A percentile compares a stretch with the other conserved stretches of the same genome.
phyloP scores from a whole-genome alignment of 2,888 invertebrate genomes.

The Spisula solida region DNA sequence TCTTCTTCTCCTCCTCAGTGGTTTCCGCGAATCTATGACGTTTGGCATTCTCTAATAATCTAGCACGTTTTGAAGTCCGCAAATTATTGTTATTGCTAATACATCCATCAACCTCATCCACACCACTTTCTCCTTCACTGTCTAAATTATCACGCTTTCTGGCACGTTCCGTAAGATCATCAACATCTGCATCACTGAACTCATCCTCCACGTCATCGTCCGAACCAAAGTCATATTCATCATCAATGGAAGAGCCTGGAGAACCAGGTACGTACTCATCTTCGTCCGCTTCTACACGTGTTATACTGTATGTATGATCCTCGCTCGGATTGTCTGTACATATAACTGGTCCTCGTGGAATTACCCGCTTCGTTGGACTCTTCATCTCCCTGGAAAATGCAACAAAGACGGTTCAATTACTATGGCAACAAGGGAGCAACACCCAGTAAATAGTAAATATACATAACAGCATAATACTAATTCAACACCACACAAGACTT shows the following conservation, averaged over 20 bases:
- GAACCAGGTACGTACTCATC: constrained; percentile 78
- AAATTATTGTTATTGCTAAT: constrained; percentile 57
- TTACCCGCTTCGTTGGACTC: constrained; percentile 63
- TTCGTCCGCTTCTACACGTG: constrained; percentile 74
- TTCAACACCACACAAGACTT: not conserved
- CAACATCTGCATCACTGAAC: constrained; percentile 66
- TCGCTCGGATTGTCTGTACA: constrained; percentile 96
- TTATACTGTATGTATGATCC: constrained; percentile 95
- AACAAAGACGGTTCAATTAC: not conserved
- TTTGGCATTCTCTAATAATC: constrained; percentile 58
- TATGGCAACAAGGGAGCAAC: not conserved
- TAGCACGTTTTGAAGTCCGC: constrained; percentile 68
- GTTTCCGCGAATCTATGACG: constrained; percentile 71
- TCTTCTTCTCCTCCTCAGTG: constrained; percentile 88
- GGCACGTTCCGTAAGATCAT: constrained; percentile 33
- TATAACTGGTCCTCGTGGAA: constrained; percentile 88
- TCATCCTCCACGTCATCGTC: constrained; percentile 77
- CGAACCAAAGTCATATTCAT: constrained; percentile 87
- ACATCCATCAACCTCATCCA: constrained; percentile 82
- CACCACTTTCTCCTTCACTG: constrained; percentile 76
- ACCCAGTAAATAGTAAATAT: not conserved
- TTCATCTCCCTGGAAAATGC: constrained; percentile 55
- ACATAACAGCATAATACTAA: not conserved
- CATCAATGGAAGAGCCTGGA: constrained; percentile 87
- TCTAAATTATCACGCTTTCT: constrained; percentile 64